Percentiles rank a stretch among this genome's conserved stretches.
These are phyloP conservation scores for Hydractinia symbiolongicarpus DNA, from an alignment of 30 jellyfish, hydroid and myxozoan genomes.

Conservation along the genomic window DNA sequence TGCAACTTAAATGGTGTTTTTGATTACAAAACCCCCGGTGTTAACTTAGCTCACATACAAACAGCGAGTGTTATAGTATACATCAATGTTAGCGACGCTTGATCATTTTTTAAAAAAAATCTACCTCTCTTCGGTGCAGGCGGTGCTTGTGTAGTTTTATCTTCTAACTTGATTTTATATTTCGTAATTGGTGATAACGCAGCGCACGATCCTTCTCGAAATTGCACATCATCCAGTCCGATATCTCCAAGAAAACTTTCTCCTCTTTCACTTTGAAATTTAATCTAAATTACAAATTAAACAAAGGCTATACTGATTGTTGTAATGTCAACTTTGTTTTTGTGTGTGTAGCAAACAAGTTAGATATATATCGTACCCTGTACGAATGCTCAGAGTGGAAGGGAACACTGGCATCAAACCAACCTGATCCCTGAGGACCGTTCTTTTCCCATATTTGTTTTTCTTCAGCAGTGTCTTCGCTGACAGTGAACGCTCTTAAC, in stretches of 20 bases:
- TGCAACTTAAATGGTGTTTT: too few species aligned
- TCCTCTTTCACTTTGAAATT: slow-evolving; percentile 62
- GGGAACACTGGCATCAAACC: slow-evolving; percentile 50
- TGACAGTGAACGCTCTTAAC: slow-evolving; percentile 30
- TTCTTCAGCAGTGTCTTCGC: not conserved
- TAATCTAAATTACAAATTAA: slow-evolving; percentile 28
- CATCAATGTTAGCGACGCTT: too few species aligned
- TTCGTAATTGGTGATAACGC: not conserved
- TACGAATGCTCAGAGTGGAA: slow-evolving; percentile 31
- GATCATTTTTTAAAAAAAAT: not conserved
- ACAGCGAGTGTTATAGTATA: too few species aligned
- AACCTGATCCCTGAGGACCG: slow-evolving; percentile 70
- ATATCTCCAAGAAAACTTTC: slow-evolving; percentile 54
- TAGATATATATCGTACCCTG: not conserved
- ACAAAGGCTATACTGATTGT: not conserved
- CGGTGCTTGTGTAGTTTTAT: slow-evolving; percentile 1
- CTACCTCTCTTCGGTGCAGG: not conserved
- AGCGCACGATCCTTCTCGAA: slow-evolving; percentile 45
- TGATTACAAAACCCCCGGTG: too few species aligned
- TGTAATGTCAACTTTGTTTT: too few species aligned
- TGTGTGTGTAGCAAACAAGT: too few species aligned
- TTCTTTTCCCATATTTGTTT: slow-evolving; percentile 37
- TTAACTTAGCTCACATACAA: too few species aligned
- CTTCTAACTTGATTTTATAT: too few species aligned
- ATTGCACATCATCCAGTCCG: slow-evolving; percentile 56